Base-by-base conservation (phyloP, 2,113 vertebrate genomes). In the Xenus cinereus region DNA sequence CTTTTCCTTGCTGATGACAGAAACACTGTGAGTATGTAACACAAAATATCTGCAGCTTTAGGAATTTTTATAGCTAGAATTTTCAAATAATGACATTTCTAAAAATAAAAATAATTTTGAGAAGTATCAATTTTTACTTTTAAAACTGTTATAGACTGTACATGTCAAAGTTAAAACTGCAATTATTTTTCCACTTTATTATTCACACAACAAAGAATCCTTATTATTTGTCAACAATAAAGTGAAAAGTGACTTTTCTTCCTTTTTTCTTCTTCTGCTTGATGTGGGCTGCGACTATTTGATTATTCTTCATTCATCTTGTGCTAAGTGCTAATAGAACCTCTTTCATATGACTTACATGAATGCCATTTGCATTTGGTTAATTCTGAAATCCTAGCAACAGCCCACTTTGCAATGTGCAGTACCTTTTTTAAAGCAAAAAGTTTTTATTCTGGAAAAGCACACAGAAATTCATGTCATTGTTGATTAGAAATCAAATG, bases 381-480 rank as follows among this genome's bases (percentile, higher is more conserved):
- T 73, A 72, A 95, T 90, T 93, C 68, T 95, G 59, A 87, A 84
- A 91, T 97, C 91, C 89, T 97, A 97, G 93, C 93, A 97, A 95
- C 84, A 94, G 37, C 56, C 20, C 51, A 80, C 71, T 97, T 98
- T 80, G 7, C 48, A 93, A 75, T 60, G 26, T 86, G 24, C 26
- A 81, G 24, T 54, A 90, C 57, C 19, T 80, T 60, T 90, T 93
- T 95, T 84, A 83, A 82, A 90, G 30, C 14, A 92, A 95, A 97
- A 80, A 67, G 20, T 21, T 96, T 96, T 96, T 95, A 95, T 93
- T 96, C 48, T 83, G 48, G 89, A 64, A 89, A 79, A 91, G 23
- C 56, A 90, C 59, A 56, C 67, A 91, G 43, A 83, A 74, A 87
- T 41, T 22, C 24, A 54, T 22, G n/a, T 71, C 39, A 68, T 48